A percentile compares a stretch with the other conserved stretches of the same genome.
Evolutionary conservation across 2,888 invertebrate species (phyloP).

Genomic region (Euphydryas editha): DNA sequence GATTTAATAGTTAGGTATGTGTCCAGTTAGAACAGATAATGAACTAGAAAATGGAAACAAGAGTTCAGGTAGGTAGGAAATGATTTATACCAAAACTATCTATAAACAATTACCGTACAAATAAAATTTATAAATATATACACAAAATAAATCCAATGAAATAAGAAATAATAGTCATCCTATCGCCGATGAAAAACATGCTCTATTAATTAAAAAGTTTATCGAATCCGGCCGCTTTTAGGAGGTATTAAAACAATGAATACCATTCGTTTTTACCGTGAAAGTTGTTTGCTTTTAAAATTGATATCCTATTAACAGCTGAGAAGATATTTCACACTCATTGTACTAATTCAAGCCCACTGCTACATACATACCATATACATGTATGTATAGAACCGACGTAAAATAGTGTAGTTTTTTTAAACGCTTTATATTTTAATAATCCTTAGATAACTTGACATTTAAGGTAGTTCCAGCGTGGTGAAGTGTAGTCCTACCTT

Average conservation of each 20-base stretch:
- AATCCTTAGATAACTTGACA: neutral
- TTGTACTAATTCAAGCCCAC: too few relatives aligned
- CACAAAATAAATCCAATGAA: neutral
- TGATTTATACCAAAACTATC: too few relatives aligned
- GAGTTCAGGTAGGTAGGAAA: too few relatives aligned
- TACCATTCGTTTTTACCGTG: conserved; percentile 38
- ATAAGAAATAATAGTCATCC: conserved; percentile 14
- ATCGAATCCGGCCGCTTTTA: conserved; percentile 56
- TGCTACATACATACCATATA: too few relatives aligned
- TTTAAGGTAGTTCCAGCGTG: too few relatives aligned
- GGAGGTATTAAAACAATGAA: conserved; percentile 60
- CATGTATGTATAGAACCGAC: too few relatives aligned
- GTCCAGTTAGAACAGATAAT: too few relatives aligned
- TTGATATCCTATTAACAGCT: conserved; percentile 34
- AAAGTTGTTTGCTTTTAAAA: conserved; percentile 39
- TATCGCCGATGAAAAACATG: conserved; percentile 50
- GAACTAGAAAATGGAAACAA: too few relatives aligned
- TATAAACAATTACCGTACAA: neutral
- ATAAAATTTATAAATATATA: neutral
- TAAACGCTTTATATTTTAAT: neutral
- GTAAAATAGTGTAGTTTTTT: too few relatives aligned
- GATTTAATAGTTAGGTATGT: too few relatives aligned
- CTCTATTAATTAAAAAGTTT: conserved; percentile 64
- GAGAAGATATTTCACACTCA: conserved; percentile 8
- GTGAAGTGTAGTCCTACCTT: too few relatives aligned